phyloP scores from a whole-genome alignment of 2,797 vertebrate genomes.

The Poeciliopsis turneri region DNA sequence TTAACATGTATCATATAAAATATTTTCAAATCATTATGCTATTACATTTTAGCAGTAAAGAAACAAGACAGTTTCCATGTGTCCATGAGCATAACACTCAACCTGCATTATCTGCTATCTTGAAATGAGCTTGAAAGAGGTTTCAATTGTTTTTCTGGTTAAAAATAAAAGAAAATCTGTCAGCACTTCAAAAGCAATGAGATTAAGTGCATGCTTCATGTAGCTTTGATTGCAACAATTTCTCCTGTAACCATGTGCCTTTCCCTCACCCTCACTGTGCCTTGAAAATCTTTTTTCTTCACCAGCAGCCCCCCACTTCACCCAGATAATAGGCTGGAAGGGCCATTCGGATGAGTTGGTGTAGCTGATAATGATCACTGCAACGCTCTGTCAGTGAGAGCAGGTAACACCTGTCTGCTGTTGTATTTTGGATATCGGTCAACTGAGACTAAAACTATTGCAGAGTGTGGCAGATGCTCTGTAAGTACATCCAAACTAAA shows the following conservation, averaged over 20 bases:
- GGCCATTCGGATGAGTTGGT: constrained; percentile 37
- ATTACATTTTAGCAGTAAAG: not conserved
- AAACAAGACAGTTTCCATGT: not conserved
- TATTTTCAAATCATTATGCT: not conserved
- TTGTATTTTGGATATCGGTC: constrained; percentile 52
- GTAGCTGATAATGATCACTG: constrained; percentile 65
- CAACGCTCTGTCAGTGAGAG: constrained; percentile 60
- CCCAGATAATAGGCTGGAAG: constrained; percentile 62
- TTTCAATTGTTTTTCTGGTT: constrained; percentile 36
- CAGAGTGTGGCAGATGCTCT: constrained; percentile 40
- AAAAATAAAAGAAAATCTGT: constrained; percentile 36
- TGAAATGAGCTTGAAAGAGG: constrained; percentile 15
- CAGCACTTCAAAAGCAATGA: constrained; percentile 44
- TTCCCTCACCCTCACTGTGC: constrained; percentile 16
- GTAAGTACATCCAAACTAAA: constrained; percentile 25
- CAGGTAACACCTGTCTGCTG: constrained; percentile 63
- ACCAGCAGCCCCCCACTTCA: constrained; percentile 45
- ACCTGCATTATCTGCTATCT: not conserved
- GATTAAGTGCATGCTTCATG: constrained; percentile 44
- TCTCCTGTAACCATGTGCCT: constrained; percentile 40
- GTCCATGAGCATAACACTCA: not conserved
- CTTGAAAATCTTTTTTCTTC: constrained; percentile 46
- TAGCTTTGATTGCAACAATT: constrained; percentile 54
- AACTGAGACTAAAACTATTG: constrained; percentile 41
- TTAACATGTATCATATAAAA: not conserved